Evolutionary conservation across 2,888 invertebrate genomes (phyloP), one percentile per base, ranked within the genome.

Genomic region (Allolobophora icterica): DNA sequence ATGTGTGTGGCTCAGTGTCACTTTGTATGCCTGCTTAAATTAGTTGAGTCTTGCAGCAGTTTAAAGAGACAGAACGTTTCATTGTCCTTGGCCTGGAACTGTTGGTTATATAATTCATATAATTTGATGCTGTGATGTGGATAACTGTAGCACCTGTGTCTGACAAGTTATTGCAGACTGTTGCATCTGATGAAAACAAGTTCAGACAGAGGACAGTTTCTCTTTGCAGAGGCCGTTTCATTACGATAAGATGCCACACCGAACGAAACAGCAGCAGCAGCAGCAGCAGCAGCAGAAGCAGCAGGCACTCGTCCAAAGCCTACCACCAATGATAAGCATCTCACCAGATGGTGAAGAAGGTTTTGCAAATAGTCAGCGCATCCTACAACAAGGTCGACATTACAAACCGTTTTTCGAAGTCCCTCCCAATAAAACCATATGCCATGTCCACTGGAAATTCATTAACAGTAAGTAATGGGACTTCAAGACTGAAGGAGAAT

Each of bases 271-370:
- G 0, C 30, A 71, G 71, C 71, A 30, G 71, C 71, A 52, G 52
- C 52, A 19, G 33, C 33, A 84, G 3, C 33, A 71, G 0, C 30
- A 71, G 71, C 71, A 30, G 71, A 30, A 52, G 52, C 52, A 19
- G 33, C 33, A 84, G 3, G 4, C 21, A 11, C 0, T 1, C 30
- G 17, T 33, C 11, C 87, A 35, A 19, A 84, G 34, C 87, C 38
- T 87, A 38, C 87, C 87, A 87, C 87, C 87, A 34, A 87, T 87
- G 87, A 87, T 87, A 34, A 87, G 87, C 24, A 38, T 87, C 34
- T 87, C 87, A 35, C 87, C 87, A 35, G 87, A 87, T 35, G 87
- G 87, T 34, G 87, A 87, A 24, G 87, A 87, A 87, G 87, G 87
- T 38, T 87, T 87, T 87, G 87, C 35, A 35, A 33, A 35, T 35